Evolutionary conservation across 2,888 invertebrate species (phyloP).

Genomic region (Tachina fera): DNA sequence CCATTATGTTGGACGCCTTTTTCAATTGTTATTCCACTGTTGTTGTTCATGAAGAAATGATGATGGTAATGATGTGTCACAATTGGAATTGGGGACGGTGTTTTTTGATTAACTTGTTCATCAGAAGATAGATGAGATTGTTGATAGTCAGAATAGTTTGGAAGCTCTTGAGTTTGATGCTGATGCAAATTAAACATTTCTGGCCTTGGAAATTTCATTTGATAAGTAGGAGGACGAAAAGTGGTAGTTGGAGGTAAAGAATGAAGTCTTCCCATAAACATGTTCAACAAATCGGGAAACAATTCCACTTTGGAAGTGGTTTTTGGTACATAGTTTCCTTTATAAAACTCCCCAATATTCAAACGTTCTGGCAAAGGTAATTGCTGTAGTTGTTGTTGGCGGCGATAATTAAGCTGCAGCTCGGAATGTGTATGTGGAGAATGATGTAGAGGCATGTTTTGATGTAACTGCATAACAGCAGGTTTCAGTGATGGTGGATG

Average conservation of each 20-base stretch:
- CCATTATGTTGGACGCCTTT: constrained; percentile 34
- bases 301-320: constrained; percentile 76
- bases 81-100: constrained; percentile 56
- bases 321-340: constrained; percentile 71
- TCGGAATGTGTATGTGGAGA: constrained; percentile 66
- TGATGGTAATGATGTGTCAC: constrained; percentile 82
- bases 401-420: constrained; percentile 15
- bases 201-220: constrained; percentile 75
- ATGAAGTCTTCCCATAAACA: constrained; percentile 68
- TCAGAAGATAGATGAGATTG: background rate
- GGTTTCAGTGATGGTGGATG: constrained; percentile 69
- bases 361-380: constrained; percentile 73
- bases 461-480: constrained; percentile 20
- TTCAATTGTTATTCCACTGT: constrained; percentile 49
- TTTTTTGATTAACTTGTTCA: constrained; percentile 33
- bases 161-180: constrained; percentile 47
- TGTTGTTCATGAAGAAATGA: constrained; percentile 81
- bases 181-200: constrained; percentile 69
- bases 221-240: constrained; percentile 78
- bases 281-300: constrained; percentile 75
- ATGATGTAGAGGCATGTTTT: constrained; percentile 1
- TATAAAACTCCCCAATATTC: constrained; percentile 81
- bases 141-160: constrained; percentile 52
- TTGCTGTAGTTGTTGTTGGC: constrained; percentile 35
- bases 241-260: constrained; percentile 77